Evolutionary conservation across 2,888 invertebrate genomes (phyloP).

Genomic region (Taphrorychus bicolor): DNA sequence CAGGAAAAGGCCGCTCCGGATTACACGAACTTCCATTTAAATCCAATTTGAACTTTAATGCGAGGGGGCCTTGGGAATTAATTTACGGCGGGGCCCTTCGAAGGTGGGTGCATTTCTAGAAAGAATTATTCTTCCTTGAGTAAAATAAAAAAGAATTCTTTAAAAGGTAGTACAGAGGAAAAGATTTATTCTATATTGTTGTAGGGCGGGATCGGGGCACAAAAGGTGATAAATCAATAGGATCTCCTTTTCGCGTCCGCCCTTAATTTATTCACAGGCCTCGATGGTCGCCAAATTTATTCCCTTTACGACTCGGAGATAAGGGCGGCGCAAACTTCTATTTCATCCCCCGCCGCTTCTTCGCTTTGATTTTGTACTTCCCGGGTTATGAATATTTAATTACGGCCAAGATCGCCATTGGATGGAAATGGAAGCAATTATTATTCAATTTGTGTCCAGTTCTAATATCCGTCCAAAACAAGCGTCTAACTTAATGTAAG

Average conservation of each 20-base stretch:
- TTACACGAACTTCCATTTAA: conserved; percentile 18
- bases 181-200: background rate
- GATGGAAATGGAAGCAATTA: too few species aligned
- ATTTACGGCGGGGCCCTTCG: background rate
- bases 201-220: background rate
- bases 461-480: too few species aligned
- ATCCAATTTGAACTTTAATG: conserved; percentile 10
- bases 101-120: background rate
- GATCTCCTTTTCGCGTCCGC: background rate
- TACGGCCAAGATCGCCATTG: too few species aligned
- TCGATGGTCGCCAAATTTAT: background rate
- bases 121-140: too few species aligned
- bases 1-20: conserved; percentile 5
- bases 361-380: background rate
- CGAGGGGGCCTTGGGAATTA: background rate
- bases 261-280: background rate
- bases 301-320: background rate
- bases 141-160: too few species aligned
- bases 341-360: background rate
- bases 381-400: background rate
- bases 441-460: too few species aligned
- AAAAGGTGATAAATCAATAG: background rate
- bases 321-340: background rate
- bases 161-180: background rate
- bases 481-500: too few species aligned